Evolutionary conservation across 2,888 invertebrate species (phyloP).

Genomic region (Dicranocentrus wangi): DNA sequence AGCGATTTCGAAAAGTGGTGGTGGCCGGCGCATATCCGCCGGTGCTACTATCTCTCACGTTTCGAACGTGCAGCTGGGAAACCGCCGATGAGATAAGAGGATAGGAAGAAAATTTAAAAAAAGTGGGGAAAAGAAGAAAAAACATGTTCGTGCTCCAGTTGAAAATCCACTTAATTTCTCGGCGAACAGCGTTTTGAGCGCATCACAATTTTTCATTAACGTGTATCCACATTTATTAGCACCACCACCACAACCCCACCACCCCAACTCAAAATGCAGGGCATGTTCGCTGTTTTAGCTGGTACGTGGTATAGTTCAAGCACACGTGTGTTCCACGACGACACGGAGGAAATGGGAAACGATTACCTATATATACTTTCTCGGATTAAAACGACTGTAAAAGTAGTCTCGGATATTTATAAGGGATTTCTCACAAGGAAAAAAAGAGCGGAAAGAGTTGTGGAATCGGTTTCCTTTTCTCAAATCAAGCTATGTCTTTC

Average conservation of each 20-base stretch:
- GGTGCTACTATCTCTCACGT: too few species aligned
- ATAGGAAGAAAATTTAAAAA: too few species aligned
- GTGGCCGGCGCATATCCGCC: too few species aligned
- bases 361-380: constrained; percentile 41
- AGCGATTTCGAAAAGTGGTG: too few species aligned
- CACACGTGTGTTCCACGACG: constrained; percentile 7
- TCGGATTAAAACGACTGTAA: constrained; percentile 37
- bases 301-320: too few species aligned
- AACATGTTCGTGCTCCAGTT: constrained; percentile 46
- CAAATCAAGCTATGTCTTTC: constrained; percentile 39
- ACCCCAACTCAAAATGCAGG: constrained; percentile 16
- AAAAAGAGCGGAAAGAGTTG: constrained; percentile 31
- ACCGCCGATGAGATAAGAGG: too few species aligned
- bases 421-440: constrained; percentile 19
- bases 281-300: constrained; percentile 2
- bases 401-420: constrained; percentile 36
- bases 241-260: too few species aligned
- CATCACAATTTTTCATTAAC: constrained; percentile 51
- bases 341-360: not conserved
- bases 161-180: constrained; percentile 41
- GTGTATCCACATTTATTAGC: too few species aligned
- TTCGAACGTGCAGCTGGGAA: too few species aligned
- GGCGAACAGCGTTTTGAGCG: constrained; percentile 30
- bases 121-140: constrained; percentile 16
- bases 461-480: too few species aligned